Conservation (phyloP, 1,140 invertebrate species). For the Camponotus floridanus region DNA sequence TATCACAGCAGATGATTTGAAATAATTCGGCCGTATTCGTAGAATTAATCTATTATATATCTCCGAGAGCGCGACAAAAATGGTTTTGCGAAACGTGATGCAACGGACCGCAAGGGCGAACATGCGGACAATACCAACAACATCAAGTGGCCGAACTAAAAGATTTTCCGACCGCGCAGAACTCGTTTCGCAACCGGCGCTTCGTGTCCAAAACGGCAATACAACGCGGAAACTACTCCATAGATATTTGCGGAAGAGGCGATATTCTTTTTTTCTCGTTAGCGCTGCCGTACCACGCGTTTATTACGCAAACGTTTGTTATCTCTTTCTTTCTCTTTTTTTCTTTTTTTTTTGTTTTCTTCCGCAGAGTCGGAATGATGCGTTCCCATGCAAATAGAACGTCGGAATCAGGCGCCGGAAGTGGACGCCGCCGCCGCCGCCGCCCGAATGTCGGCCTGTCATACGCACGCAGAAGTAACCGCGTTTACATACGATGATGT, state of each 20-base stretch:
- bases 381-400: slow-evolving; percentile 70
- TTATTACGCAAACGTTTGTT: slow-evolving; percentile 55
- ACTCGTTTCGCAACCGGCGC: slow-evolving; percentile 22
- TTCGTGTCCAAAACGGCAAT: background rate
- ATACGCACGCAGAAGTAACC: slow-evolving; percentile 60
- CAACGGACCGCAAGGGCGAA: background rate
- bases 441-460: slow-evolving; percentile 70
- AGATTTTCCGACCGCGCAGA: slow-evolving; percentile 17
- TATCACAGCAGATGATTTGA: background rate
- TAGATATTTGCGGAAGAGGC: slow-evolving; percentile 22
- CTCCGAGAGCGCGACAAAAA: background rate
- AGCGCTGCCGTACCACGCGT: slow-evolving; percentile 27
- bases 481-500: slow-evolving; percentile 43
- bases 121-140: background rate
- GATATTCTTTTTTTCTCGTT: slow-evolving; percentile 24
- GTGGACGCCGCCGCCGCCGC: slow-evolving; percentile 47
- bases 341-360: slow-evolving; percentile 22
- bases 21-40: too few relatives aligned
- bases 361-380: slow-evolving; percentile 33
- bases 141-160: background rate
- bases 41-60: background rate
- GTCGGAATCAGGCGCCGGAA: slow-evolving; percentile 72
- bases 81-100: background rate
- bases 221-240: background rate
- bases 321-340: background rate